These are phyloP conservation scores for Spinus pinus DNA, from an alignment of 2,797 vertebrate genomes.

Conservation along the genomic window DNA sequence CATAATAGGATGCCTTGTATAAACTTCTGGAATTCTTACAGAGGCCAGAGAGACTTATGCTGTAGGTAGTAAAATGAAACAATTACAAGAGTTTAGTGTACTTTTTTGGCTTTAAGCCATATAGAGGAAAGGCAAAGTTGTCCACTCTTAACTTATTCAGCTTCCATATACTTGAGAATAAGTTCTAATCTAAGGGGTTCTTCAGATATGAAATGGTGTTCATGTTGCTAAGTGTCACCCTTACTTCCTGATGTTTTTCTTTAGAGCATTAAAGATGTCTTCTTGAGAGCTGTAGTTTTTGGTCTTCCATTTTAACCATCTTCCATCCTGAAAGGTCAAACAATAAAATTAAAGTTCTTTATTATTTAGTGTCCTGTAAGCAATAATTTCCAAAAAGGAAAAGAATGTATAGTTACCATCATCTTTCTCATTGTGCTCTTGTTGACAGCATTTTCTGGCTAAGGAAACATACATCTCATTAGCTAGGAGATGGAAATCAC, in stretches of 20 bases:
- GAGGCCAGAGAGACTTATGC: not conserved
- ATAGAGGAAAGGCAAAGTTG: not conserved
- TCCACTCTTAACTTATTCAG: not conserved
- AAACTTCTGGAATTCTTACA: not conserved
- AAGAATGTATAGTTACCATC: rapidly evolving
- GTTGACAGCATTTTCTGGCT: not conserved
- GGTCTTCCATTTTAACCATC: not conserved
- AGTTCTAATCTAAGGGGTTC: not conserved
- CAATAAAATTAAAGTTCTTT: not conserved
- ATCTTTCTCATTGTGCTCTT: not conserved
- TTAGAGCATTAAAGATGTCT: not conserved
- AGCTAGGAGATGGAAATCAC: not conserved
- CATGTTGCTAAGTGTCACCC: not conserved
- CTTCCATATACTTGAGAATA: not conserved
- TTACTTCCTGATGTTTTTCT: not conserved
- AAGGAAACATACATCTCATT: not conserved
- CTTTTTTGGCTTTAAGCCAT: not conserved
- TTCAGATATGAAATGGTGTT: not conserved
- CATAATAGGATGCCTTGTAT: not conserved
- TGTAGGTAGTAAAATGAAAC: not conserved
- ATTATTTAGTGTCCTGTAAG: not conserved
- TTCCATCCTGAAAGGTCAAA: not conserved
- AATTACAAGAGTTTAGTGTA: not conserved
- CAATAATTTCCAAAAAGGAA: not conserved
- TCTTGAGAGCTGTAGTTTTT: not conserved